A percentile compares a stretch with the other conserved stretches of the same genome.
Conservation (phyloP, 2,113 vertebrate genomes). For the Nicator chloris region DNA sequence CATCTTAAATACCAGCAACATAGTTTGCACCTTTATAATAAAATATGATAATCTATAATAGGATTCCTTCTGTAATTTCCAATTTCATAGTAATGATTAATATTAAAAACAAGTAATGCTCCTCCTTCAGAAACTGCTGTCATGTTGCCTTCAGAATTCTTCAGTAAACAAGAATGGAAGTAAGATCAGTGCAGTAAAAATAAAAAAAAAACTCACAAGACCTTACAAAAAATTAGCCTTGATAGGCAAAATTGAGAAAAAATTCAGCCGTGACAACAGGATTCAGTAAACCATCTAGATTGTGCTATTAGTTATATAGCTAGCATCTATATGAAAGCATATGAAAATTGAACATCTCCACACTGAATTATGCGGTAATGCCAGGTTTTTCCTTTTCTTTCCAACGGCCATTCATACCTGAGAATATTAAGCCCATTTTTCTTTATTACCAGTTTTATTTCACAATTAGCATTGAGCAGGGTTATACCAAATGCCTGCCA, state of each 20-base stretch:
- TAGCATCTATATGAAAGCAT: background rate
- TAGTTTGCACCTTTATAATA: background rate
- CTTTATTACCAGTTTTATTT: constrained; percentile 19
- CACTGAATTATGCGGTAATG: background rate
- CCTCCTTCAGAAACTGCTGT: background rate
- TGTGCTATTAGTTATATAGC: background rate
- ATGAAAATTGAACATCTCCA: background rate
- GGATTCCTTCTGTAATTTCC: background rate
- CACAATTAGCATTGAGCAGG: background rate
- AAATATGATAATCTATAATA: background rate
- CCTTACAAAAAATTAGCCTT: background rate
- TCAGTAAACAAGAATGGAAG: constrained; percentile 35
- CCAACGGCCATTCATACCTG: background rate
- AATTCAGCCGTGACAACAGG: background rate
- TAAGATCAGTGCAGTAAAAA: background rate
- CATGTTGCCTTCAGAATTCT: background rate
- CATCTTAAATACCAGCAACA: background rate
- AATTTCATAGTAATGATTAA: background rate
- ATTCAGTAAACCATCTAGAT: background rate
- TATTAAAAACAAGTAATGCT: constrained; percentile 8
- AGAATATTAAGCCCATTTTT: constrained; percentile 9
- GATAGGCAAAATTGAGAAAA: background rate
- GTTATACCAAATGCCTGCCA: background rate
- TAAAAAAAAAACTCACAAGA: background rate
- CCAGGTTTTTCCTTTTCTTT: background rate